Conservation (phyloP, 2,113 vertebrate genomes). For the Antechinus flavipes region DNA sequence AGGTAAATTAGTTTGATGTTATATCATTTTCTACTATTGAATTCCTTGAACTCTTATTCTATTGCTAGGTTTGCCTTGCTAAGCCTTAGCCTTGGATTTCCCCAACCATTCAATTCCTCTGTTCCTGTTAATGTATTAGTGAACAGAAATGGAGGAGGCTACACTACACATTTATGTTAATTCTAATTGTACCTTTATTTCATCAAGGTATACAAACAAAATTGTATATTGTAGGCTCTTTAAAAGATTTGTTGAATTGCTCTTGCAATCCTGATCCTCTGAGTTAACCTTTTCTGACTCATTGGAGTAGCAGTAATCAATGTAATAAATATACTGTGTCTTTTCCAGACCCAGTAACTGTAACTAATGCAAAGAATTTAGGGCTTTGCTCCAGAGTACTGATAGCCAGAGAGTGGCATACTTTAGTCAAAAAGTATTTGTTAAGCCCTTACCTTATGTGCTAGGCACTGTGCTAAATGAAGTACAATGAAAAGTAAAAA, state of each 20-base stretch:
- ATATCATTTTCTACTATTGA: too few species aligned
- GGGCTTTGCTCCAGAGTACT: background rate
- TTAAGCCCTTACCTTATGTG: background rate
- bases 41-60: background rate
- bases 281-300: too few species aligned
- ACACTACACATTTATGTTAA: background rate
- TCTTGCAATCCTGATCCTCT: too few species aligned
- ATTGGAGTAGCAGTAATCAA: too few species aligned
- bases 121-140: background rate
- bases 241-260: too few species aligned
- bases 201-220: too few species aligned
- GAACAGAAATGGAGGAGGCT: background rate
- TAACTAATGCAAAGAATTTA: background rate
- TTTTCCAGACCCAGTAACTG: background rate
- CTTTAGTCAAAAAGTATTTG: background rate
- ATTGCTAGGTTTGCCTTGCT: background rate
- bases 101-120: background rate
- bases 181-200: background rate
- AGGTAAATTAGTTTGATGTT: too few species aligned
- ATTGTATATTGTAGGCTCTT: too few species aligned
- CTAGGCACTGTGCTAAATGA: background rate
- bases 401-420: background rate
- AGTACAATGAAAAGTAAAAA: background rate
- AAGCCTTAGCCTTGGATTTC: background rate
- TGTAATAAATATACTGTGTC: too few species aligned